Evolutionary conservation across 2,113 vertebrate species (phyloP), one percentile per base, ranked within the genome.

Genomic region (Illadopsis cleaveri): DNA sequence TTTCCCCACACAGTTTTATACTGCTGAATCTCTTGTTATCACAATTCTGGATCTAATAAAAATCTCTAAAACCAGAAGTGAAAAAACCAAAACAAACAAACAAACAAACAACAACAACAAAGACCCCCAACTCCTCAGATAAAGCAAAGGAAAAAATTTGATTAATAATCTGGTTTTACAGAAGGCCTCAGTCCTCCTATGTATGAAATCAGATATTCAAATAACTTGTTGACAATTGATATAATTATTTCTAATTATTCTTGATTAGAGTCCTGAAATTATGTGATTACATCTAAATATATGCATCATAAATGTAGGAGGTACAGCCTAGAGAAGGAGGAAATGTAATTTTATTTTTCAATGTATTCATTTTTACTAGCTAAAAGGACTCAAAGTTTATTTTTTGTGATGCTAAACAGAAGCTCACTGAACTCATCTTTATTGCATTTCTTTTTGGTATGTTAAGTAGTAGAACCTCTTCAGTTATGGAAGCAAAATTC

Each of bases 161-260:
- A 47, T 86, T 77, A 81, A 53, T 23, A 45, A 15, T 40, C 47
- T 78, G 33, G 28, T 87, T 73, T 75, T 84, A 18, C n/a, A 78
- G 60, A 73, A 80, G 50, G 21, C 44, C 31, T 91, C 37, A 61
- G 9, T 86, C 27, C 15, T 89, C 64, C 23, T 69, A 23, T 57
- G 69, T 42, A 6, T 83, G 33, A 71, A 94, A 91, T 87, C 37
- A 80, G 76, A 70, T 85, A 85, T 81, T 95, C 45, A 86, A 80
- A 94, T 77, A 69, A 61, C 79, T 85, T 91, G 88, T 62, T 92
- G 73, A 93, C 69, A 91, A 66, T 53, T 78, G 19, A 82, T 87
- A 40, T 53, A 60, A 91, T 77, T 86, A 81, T 69, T 93, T 83
- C 11, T 69, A 87, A 84, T 78, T 89, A 75, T 75, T 70, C 78